Evolutionary conservation across 2,113 vertebrate species (phyloP).

Genomic region (Lampris incognitus): DNA sequence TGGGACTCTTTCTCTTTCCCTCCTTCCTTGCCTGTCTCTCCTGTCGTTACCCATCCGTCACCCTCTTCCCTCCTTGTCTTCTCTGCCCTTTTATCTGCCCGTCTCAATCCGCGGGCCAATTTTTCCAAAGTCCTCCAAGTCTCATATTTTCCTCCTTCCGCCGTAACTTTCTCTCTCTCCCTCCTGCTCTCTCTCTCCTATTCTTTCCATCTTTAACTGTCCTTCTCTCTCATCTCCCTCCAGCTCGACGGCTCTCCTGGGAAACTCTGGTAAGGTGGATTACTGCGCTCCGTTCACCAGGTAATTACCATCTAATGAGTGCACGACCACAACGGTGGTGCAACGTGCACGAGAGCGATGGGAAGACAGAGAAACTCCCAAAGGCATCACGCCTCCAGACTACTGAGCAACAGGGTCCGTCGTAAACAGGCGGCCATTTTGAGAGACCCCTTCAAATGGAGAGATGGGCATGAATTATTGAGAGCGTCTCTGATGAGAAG

Average conservation of each 20-base stretch:
- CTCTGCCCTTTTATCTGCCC: neutral
- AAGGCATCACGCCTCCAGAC: neutral
- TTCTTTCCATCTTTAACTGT: neutral
- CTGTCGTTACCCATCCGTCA: neutral
- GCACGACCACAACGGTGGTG: neutral
- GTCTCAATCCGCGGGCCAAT: no score
- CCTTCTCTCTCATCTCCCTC: neutral
- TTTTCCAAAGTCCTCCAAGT: no score
- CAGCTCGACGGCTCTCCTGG: neutral
- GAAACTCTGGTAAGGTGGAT: neutral
- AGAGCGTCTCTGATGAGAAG: conserved; percentile 1
- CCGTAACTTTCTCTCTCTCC: neutral
- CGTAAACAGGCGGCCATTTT: neutral
- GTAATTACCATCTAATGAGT: neutral
- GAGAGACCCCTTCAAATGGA: neutral
- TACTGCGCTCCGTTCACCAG: neutral
- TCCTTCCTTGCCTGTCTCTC: neutral
- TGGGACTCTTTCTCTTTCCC: neutral
- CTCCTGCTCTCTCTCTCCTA: neutral
- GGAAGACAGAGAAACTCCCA: neutral
- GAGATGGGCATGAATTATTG: conserved; percentile 45
- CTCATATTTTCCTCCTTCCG: neutral
- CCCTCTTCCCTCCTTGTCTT: neutral
- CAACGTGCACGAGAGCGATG: neutral
- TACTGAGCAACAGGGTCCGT: neutral